Evolutionary conservation across 2,888 invertebrate species (phyloP).

Genomic region (Coremacera marginata): DNA sequence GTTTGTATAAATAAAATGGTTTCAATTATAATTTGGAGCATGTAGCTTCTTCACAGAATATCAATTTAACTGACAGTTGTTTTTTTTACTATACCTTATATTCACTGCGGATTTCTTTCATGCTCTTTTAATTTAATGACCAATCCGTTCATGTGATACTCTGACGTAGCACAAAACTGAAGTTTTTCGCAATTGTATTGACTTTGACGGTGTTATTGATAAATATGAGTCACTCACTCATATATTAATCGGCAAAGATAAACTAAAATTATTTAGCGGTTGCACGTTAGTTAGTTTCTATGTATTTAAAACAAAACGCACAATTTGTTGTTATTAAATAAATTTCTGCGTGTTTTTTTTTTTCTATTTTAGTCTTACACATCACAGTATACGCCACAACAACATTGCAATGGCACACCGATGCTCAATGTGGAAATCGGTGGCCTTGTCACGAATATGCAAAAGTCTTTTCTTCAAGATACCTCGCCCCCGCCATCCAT

Average conservation of each 20-base stretch:
- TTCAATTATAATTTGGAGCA: neutral
- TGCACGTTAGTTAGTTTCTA: neutral
- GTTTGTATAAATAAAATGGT: neutral
- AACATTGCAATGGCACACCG: constrained; percentile 40
- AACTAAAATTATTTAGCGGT: neutral
- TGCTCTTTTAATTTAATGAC: neutral
- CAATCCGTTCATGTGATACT: neutral
- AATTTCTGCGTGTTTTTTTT: neutral
- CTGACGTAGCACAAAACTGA: neutral
- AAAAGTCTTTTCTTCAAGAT: constrained; percentile 67
- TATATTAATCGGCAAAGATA: neutral
- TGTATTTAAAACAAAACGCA: too few relatives aligned
- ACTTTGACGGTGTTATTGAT: constrained; percentile 22
- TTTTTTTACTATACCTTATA: too few relatives aligned
- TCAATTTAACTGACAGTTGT: too few relatives aligned
- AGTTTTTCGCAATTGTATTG: neutral
- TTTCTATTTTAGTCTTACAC: neutral
- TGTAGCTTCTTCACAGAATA: neutral
- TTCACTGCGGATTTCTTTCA: too few relatives aligned
- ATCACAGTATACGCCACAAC: constrained; percentile 24
- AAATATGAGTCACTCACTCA: constrained; percentile 29
- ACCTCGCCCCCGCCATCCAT: constrained; percentile 68
- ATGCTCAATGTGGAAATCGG: constrained; percentile 67
- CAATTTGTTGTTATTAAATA: neutral
- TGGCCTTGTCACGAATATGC: constrained; percentile 67